A percentile compares a stretch with the other conserved stretches of the same genome.
Conservation (phyloP, 2,888 invertebrate species). For the Stenichneumon culpator region DNA sequence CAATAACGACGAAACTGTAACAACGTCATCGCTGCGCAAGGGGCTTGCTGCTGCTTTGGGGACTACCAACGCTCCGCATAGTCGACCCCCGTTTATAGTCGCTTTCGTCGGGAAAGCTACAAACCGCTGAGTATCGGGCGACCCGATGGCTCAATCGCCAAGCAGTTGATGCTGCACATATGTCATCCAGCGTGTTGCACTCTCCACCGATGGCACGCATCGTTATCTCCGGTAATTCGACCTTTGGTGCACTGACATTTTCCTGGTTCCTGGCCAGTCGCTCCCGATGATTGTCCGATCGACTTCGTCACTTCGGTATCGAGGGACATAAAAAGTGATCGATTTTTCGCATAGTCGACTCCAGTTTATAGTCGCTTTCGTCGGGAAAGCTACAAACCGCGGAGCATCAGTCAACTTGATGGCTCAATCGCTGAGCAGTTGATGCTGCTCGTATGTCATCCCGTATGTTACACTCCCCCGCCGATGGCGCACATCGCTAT, state of each 20-base stretch:
- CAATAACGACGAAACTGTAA: conserved; percentile 60
- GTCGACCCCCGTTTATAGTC: conserved; percentile 28
- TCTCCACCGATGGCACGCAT: not conserved
- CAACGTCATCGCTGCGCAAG: conserved; percentile 55
- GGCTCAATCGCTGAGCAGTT: too few relatives aligned
- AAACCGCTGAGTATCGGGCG: conserved; percentile 6
- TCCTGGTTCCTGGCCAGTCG: too few relatives aligned
- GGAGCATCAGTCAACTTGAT: too few relatives aligned
- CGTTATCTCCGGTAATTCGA: not conserved
- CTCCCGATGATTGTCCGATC: too few relatives aligned
- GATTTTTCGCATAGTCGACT: not conserved
- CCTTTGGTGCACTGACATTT: not conserved
- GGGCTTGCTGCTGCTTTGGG: conserved; percentile 13
- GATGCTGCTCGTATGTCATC: too few relatives aligned
- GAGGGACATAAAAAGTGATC: too few relatives aligned
- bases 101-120: conserved; percentile 23
- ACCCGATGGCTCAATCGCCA: conserved; percentile 40
- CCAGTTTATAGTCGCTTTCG: conserved; percentile 28
- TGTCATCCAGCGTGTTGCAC: not conserved
- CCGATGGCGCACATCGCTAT: too few relatives aligned
- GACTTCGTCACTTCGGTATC: too few relatives aligned
- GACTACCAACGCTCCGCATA: not conserved
- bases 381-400: conserved; percentile 29
- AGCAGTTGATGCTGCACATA: conserved; percentile 12
- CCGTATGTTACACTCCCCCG: too few relatives aligned